Percentiles rank a stretch among this genome's conserved stretches.
Conservation (phyloP, 2,888 invertebrate species). For the Drosophila sordidula region DNA sequence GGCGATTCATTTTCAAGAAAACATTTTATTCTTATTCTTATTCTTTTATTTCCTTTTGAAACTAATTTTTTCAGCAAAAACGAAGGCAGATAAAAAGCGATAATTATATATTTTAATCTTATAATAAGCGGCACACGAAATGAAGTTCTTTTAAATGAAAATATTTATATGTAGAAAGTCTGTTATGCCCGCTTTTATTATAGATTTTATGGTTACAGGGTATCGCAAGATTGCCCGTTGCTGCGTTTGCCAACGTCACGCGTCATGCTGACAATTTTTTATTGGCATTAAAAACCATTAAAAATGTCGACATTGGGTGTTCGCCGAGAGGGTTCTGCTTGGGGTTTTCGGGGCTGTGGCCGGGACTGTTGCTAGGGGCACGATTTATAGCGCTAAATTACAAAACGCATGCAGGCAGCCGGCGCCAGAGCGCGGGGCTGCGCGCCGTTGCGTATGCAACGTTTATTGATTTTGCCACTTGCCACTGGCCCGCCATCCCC, state of each 20-base stretch:
- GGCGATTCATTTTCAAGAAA: too few species aligned
- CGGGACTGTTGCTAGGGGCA: constrained; percentile 41
- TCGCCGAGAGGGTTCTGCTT: constrained; percentile 6
- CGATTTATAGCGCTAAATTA: constrained; percentile 79
- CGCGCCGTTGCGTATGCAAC: constrained; percentile 53
- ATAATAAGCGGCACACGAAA: neutral
- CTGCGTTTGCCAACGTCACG: constrained; percentile 72
- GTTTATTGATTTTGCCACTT: constrained; percentile 71
- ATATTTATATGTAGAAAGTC: neutral
- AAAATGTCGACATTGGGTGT: constrained; percentile 65
- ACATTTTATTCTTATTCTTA: too few species aligned
- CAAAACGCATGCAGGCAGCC: constrained; percentile 69
- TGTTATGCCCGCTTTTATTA: neutral
- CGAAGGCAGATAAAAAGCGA: too few species aligned
- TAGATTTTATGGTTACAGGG: constrained; percentile 20
- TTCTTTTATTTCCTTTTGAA: too few species aligned
- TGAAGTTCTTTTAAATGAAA: neutral
- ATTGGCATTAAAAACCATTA: constrained; percentile 82
- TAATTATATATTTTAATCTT: too few species aligned
- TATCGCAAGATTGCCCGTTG: constrained; percentile 42
- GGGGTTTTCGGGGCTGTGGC: constrained; percentile 5
- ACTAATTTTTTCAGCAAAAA: too few species aligned
- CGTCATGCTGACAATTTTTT: constrained; percentile 82
- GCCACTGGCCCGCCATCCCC: constrained; percentile 14
- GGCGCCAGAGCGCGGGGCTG: constrained; percentile 60